Base-by-base conservation (phyloP, 2,888 invertebrate genomes). In the Heliconius cydno region DNA sequence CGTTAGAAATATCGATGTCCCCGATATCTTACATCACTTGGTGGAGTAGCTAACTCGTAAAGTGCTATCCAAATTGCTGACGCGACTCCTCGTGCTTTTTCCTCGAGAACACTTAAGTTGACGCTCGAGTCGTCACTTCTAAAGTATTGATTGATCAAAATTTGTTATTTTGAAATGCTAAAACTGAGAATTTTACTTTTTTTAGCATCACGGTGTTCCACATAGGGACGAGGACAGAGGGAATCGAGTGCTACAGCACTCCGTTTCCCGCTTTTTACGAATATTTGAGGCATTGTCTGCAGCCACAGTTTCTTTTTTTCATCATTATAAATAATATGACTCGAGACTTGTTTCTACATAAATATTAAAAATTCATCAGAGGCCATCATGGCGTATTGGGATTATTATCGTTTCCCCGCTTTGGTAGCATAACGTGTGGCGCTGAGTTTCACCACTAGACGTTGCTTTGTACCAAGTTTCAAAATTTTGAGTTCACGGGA, bases 71-170 rank as follows among this genome's bases (percentile, higher is more conserved):
- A 87, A 87, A 91, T 86, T 87, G 92, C 93, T 93, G 93, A 93
- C 92, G 85, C 88, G 86, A 86, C 87, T 90, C 88, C 88, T 87
- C 87, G 86, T 90, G 89, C 91, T 88, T 81, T 79, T 76, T 75
- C 79, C 72, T 79, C 73, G 76, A 84, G 86, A 78, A 88, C 88
- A 85, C 88, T 88, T 86, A 86, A 86, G 86, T 80, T 86, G 74
- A 67, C 81, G 81, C 81, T 81, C 79, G 80, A 82, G 76, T 78
- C 81, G 78, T 80, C 80, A 41, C 28, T 77, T 63, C 75, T 68
- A 68, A 85, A 85, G 87, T 89, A 90, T 91, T 90, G 92, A 90
- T 91, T 90, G 92, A 91, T 91, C 88, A 88, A 90, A 91, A 90
- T 88, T n/a, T 86, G 86, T 85, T 84, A 83, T 84, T 82, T 82